Conservation (phyloP, 2,888 invertebrate species). For the Hybos culiciformis region DNA sequence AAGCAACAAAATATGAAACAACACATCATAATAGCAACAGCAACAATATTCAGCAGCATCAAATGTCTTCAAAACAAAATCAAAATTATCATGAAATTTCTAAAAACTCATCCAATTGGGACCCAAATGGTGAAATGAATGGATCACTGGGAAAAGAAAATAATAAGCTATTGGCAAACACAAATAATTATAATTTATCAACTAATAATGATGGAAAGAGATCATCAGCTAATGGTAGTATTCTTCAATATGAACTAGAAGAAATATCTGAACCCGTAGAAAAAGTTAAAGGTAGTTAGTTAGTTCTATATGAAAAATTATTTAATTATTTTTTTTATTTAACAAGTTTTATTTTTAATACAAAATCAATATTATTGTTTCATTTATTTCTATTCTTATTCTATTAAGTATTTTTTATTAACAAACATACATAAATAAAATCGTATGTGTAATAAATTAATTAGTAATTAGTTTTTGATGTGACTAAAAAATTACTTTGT, state of each 20-base stretch:
- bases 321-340: background rate
- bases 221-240: slow-evolving; percentile 24
- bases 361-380: background rate
- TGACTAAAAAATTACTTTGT: background rate
- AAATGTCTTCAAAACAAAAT: too few relatives aligned
- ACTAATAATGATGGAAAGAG: background rate
- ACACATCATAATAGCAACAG: slow-evolving; percentile 11
- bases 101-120: too few relatives aligned
- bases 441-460: background rate
- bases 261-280: slow-evolving; percentile 29
- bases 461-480: background rate
- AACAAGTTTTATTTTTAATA: background rate
- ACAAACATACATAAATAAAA: too few relatives aligned
- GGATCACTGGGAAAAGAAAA: background rate
- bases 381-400: background rate
- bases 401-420: too few relatives aligned
- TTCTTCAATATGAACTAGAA: slow-evolving; percentile 27
- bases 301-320: background rate
- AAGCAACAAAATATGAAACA: slow-evolving; percentile 16
- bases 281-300: slow-evolving; percentile 25
- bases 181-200: background rate
- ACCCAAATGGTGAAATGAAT: too few relatives aligned
- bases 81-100: slow-evolving; percentile 14
- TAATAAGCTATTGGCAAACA: background rate
- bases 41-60: slow-evolving; percentile 12